phyloP scores from a whole-genome alignment of 2,113 vertebrate genomes.

The Centrocercus urophasianus region DNA sequence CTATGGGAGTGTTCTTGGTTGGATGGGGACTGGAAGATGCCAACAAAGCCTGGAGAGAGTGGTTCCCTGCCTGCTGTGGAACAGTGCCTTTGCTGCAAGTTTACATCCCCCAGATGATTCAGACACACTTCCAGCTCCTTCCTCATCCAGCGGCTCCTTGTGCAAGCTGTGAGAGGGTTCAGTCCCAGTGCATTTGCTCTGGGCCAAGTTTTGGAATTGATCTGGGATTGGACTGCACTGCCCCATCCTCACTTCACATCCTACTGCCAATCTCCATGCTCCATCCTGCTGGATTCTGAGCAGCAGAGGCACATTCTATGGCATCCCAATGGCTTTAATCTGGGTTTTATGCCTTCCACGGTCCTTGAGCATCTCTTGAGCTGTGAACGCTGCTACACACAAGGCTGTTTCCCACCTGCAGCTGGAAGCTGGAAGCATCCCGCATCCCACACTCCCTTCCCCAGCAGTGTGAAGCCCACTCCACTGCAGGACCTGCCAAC shows the following conservation, averaged over 20 bases:
- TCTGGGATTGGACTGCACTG: background rate
- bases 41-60: background rate
- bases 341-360: background rate
- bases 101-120: background rate
- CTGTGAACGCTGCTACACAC: fast-evolving
- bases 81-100: fast-evolving
- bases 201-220: background rate
- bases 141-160: fast-evolving
- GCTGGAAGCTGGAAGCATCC: background rate
- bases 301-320: background rate
- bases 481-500: fast-evolving
- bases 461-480: fast-evolving
- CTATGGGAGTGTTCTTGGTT: background rate
- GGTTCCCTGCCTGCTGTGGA: no score
- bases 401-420: fast-evolving
- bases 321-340: background rate
- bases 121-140: background rate
- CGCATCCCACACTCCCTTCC: fast-evolving
- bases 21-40: background rate
- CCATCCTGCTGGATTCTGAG: fast-evolving
- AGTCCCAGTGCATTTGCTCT: background rate
- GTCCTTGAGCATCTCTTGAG: background rate
- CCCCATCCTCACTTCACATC: no score
- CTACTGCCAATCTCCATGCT: background rate
- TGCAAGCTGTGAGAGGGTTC: fast-evolving